Percentiles rank a stretch among this genome's conserved stretches.
These are phyloP conservation scores for Hemicordylus capensis DNA, from an alignment of 2,113 vertebrate species.

Conservation along the genomic window DNA sequence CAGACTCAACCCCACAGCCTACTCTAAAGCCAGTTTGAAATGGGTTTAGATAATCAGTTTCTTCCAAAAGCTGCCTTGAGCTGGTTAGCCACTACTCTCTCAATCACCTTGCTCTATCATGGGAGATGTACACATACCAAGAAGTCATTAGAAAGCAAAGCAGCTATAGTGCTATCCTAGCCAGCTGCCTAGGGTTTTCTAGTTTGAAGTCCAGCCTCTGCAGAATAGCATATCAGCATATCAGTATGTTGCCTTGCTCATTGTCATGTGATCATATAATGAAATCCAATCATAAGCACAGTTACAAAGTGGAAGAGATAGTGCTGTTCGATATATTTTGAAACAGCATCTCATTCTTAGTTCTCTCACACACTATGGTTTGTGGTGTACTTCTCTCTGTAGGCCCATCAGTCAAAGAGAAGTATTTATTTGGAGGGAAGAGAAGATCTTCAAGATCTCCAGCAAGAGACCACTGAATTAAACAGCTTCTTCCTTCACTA, in stretches of 20 bases:
- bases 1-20: no score
- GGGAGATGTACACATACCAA: no score
- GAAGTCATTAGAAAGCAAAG: background rate
- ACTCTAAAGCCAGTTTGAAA: no score
- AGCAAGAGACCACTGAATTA: background rate
- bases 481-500: slow-evolving; percentile 1
- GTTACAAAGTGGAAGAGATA: background rate
- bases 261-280: background rate
- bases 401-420: background rate
- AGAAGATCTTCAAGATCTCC: background rate
- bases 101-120: no score
- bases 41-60: no score
- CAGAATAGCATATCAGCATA: background rate
- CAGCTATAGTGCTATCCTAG: background rate
- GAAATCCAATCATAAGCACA: background rate
- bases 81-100: no score
- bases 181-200: no score
- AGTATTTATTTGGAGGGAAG: background rate
- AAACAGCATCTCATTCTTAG: background rate
- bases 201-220: background rate
- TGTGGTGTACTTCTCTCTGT: background rate
- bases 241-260: background rate
- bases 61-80: no score
- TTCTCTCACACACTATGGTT: background rate
- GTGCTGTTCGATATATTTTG: background rate